Evolutionary conservation across 2,797 vertebrate genomes (phyloP), one percentile per base, ranked within the genome.

Genomic region (Lithobates pipiens): DNA sequence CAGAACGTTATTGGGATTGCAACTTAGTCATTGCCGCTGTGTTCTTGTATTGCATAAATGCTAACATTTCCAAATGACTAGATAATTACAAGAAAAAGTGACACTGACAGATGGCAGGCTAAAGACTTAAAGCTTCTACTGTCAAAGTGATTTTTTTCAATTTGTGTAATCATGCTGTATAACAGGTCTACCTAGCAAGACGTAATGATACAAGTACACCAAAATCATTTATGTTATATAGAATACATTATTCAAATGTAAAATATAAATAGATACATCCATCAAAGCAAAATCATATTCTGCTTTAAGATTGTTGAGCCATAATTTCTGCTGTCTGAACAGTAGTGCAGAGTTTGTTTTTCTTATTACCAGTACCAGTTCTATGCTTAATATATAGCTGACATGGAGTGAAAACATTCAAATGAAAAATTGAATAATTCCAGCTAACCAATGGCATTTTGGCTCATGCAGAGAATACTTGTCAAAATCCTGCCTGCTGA

Each of bases 51-150:
- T 80, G 42, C 57, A 54, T 73, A 80, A 74, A 85, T 80, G 57
- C 39, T 74, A 61, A 80, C 80, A 77, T 80, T 85, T 74, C 71
- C 77, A 80, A 74, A 79, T 85, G 77, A 85, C 83, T 79, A 54
- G 39, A 67, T 80, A 80, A 80, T 85, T 73, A 79, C 11, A 65
- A 32, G 29, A 34, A 71, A 76, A 77, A 75, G 67, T 25, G 71
- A 71, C 73, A 80, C 70, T 79, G 83, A 73, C 83, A 85, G 69
- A 72, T 85, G 83, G 39, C 57, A 85, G 50, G 68, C 78, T 77
- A 85, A 78, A 85, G 70, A 67, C 70, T 74, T 74, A 85, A 72
- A 75, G 69, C 57, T 75, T 80, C 77, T 80, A 27, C 70, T 80
- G 84, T 85, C 77, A 80, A 54, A 85, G 27, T 85, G 70, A 85